Evolutionary conservation across 2,113 vertebrate genomes (phyloP).

Genomic region (Microtus montanus): DNA sequence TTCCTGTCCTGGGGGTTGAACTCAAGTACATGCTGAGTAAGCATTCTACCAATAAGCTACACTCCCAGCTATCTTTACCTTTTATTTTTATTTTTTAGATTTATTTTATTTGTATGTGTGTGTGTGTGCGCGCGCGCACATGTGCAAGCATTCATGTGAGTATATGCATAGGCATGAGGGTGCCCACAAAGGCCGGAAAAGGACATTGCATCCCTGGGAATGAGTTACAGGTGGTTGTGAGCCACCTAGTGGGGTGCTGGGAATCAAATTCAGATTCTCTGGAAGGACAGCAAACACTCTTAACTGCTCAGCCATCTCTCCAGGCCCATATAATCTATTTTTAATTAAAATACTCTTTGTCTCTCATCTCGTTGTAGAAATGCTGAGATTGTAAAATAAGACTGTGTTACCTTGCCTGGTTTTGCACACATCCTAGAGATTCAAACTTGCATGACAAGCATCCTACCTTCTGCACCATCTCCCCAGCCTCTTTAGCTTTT

Average conservation of each 20-base stretch:
- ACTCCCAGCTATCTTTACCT: not conserved
- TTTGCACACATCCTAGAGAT: not conserved
- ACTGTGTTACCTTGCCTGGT: not conserved
- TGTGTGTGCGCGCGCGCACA: too few relatives aligned
- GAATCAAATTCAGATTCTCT: not conserved
- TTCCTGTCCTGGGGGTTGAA: not conserved
- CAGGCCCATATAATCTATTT: not conserved
- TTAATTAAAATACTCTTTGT: not conserved
- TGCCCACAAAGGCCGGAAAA: not conserved
- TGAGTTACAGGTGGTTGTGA: not conserved
- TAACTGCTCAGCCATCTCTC: not conserved
- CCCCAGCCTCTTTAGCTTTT: not conserved
- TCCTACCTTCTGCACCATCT: not conserved
- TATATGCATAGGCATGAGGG: not conserved
- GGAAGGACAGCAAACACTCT: not conserved
- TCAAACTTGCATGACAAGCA: not conserved
- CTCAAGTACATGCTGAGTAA: not conserved
- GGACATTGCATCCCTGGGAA: not conserved
- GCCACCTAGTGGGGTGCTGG: not conserved
- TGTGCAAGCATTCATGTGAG: not conserved
- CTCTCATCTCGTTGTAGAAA: not conserved
- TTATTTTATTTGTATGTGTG: not conserved
- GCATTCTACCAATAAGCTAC: not conserved
- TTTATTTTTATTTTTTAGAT: not conserved
- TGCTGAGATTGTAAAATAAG: not conserved